Conservation (phyloP, 1,140 invertebrate genomes). For the Steinernema feltiae region DNA sequence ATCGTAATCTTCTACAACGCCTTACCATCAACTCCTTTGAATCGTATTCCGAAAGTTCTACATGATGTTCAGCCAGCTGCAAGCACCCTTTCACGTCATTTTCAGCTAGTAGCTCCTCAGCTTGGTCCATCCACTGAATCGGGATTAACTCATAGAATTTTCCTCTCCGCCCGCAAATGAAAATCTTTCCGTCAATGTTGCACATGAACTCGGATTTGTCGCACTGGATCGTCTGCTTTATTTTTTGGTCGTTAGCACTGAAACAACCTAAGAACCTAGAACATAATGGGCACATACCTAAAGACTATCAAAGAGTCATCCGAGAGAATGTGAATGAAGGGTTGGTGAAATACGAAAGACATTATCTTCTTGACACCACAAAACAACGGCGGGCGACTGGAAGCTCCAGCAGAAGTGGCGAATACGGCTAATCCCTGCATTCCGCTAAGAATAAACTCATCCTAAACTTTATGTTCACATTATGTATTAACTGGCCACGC, state of each 20-base stretch:
- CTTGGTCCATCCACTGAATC: conserved; percentile 8
- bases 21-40: neutral
- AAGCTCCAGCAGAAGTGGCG: neutral
- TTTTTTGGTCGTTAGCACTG: neutral
- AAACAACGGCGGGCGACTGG: neutral
- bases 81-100: neutral
- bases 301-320: conserved; percentile 1
- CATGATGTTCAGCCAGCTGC: neutral
- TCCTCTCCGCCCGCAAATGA: neutral
- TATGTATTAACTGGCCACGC: neutral
- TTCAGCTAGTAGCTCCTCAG: neutral
- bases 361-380: neutral
- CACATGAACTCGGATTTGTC: conserved; percentile 2
- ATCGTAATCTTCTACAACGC: too few species aligned
- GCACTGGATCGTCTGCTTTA: neutral
- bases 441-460: neutral
- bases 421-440: neutral
- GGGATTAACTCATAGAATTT: neutral
- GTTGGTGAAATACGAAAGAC: neutral
- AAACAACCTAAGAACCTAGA: neutral
- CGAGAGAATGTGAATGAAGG: neutral
- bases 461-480: neutral
- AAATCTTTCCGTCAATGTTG: neutral
- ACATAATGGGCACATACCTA: neutral
- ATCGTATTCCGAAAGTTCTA: neutral